These are phyloP conservation scores for Prenolepis imparis DNA, from an alignment of 2,888 invertebrate species.

Conservation along the genomic window DNA sequence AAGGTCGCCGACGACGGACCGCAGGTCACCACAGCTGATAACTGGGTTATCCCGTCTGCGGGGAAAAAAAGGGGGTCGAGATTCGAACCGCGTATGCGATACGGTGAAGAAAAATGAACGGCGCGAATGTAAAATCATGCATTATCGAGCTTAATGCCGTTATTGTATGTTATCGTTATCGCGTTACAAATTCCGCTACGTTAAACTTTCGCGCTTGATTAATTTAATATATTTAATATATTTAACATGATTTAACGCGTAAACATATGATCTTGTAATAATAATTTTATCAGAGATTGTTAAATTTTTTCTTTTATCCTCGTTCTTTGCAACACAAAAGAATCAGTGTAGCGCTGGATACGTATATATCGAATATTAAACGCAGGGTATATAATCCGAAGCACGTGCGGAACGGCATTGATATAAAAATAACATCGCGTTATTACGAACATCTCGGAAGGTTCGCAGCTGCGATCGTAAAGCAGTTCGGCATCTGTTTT, in stretches of 20 bases:
- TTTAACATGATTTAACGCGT: background rate
- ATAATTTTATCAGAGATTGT: slow-evolving; percentile 4
- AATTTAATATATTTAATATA: background rate
- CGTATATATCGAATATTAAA: slow-evolving; percentile 21
- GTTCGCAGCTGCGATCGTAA: slow-evolving; percentile 49
- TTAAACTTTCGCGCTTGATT: background rate
- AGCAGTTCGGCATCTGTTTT: slow-evolving; percentile 20
- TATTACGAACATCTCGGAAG: slow-evolving; percentile 27
- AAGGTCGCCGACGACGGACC: slow-evolving; percentile 92
- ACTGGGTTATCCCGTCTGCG: slow-evolving; percentile 90
- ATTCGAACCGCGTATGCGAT: slow-evolving; percentile 6
- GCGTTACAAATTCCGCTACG: background rate
- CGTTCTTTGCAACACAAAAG: background rate
- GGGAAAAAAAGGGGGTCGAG: slow-evolving; percentile 15
- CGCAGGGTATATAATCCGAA: slow-evolving; percentile 8
- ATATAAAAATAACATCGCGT: slow-evolving; percentile 50
- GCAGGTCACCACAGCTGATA: slow-evolving; percentile 94
- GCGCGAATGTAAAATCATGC: background rate
- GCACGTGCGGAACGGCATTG: slow-evolving; percentile 40
- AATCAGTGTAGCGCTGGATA: background rate
- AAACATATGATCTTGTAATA: background rate
- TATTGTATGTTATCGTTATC: slow-evolving; percentile 46
- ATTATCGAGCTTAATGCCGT: slow-evolving; percentile 37
- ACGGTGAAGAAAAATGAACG: background rate
- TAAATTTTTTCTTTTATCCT: slow-evolving; percentile 1